Evolutionary conservation across 2,797 vertebrate species (phyloP).

Genomic region (Halcyon leucocephala): DNA sequence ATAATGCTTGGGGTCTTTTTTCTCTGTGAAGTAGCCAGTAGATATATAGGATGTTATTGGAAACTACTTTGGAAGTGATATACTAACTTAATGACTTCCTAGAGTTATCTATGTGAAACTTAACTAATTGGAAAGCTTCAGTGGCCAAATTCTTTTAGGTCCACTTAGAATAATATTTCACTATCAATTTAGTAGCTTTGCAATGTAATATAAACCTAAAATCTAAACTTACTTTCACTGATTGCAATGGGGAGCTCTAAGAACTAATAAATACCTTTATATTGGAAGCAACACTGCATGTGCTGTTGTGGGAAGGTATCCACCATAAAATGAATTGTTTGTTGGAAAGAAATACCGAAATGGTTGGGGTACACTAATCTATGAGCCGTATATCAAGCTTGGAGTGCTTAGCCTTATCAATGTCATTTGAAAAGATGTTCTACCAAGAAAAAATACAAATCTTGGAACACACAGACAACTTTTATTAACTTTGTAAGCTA

Average conservation of each 20-base stretch:
- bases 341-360: background rate
- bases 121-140: background rate
- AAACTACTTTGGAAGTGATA: background rate
- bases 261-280: background rate
- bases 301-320: background rate
- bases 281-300: background rate
- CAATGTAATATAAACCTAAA: background rate
- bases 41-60: background rate
- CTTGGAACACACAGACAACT: background rate
- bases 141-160: background rate
- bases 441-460: background rate
- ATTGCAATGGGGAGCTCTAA: background rate
- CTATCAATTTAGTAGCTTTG: background rate
- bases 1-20: background rate
- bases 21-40: background rate
- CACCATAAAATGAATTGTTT: background rate
- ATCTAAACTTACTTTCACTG: background rate
- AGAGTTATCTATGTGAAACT: background rate
- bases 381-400: rapidly evolving
- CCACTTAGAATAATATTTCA: background rate
- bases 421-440: background rate
- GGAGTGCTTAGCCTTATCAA: background rate
- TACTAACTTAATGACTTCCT: background rate
- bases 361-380: background rate
- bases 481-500: background rate